These are phyloP conservation scores for Leptonema lineaticorne DNA, from an alignment of 1,140 invertebrate species.

Conservation along the genomic window DNA sequence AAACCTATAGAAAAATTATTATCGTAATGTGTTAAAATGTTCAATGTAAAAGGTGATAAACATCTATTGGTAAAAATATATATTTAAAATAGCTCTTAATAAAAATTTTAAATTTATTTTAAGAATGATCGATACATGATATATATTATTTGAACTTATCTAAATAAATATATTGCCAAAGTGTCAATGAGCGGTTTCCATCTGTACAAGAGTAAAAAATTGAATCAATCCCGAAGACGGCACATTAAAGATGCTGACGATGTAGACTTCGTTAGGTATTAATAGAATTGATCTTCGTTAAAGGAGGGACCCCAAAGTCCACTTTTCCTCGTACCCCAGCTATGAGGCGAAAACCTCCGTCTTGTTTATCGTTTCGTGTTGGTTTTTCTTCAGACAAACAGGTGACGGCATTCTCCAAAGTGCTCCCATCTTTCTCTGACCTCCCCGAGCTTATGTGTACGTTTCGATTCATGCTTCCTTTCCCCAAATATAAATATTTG, in stretches of 20 bases:
- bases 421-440: not conserved
- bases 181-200: no score
- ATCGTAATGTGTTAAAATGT: no score
- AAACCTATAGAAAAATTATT: no score
- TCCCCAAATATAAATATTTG: not conserved
- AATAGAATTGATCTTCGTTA: slow-evolving; percentile 39
- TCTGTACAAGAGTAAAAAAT: slow-evolving; percentile 40
- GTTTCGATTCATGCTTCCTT: not conserved
- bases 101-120: no score
- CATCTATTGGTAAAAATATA: no score
- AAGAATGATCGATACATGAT: no score
- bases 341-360: not conserved
- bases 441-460: not conserved
- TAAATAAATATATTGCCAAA: no score
- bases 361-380: slow-evolving; percentile 26
- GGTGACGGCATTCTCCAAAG: not conserved
- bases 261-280: slow-evolving; percentile 40
- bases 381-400: slow-evolving; percentile 21
- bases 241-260: slow-evolving; percentile 39
- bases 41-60: no score
- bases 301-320: no score
- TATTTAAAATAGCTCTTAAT: no score
- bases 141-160: no score
- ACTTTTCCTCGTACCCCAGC: not conserved
- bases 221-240: slow-evolving; percentile 38